phyloP scores from a whole-genome alignment of 2,113 vertebrate genomes.

The Pterophyllum scalare region DNA sequence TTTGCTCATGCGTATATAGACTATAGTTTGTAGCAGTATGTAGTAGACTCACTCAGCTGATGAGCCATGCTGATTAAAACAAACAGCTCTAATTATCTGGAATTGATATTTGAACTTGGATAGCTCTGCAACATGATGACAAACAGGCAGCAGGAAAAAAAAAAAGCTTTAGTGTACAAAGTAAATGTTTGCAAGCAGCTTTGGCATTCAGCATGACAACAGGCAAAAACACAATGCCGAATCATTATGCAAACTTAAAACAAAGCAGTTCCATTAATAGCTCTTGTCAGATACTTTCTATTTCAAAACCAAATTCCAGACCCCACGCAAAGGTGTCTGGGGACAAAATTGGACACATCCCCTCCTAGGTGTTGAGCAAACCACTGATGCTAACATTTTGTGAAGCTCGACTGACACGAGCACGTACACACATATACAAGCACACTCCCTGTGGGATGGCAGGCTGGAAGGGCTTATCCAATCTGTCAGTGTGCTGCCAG shows the following conservation, averaged over 20 bases:
- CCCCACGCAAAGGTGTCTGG: slow-evolving; percentile 27
- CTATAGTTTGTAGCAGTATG: not conserved
- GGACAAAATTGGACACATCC: slow-evolving; percentile 36
- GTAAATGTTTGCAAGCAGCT: slow-evolving; percentile 19
- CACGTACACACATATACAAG: slow-evolving; percentile 11
- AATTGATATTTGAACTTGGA: slow-evolving; percentile 35
- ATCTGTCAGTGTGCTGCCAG: slow-evolving; percentile 54
- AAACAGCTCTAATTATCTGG: slow-evolving; percentile 43
- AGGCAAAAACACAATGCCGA: not conserved
- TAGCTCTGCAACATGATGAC: not conserved
- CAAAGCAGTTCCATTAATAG: slow-evolving; percentile 22
- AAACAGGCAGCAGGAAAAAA: slow-evolving; percentile 18
- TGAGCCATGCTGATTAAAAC: slow-evolving; percentile 26
- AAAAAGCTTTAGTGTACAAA: slow-evolving; percentile 6
- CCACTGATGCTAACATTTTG: slow-evolving; percentile 63
- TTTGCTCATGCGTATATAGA: not conserved
- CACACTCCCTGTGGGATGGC: slow-evolving; percentile 1
- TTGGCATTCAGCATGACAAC: not conserved
- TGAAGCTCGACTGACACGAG: slow-evolving; percentile 50
- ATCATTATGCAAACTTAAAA: slow-evolving; percentile 11
- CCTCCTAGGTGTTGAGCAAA: slow-evolving; percentile 38
- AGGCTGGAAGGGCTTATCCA: slow-evolving; percentile 42
- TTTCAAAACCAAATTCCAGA: slow-evolving; percentile 20
- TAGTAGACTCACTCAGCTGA: not conserved
- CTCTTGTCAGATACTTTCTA: slow-evolving; percentile 23